Evolutionary conservation across 2,113 vertebrate species (phyloP).

Genomic region (Plotosus lineatus): DNA sequence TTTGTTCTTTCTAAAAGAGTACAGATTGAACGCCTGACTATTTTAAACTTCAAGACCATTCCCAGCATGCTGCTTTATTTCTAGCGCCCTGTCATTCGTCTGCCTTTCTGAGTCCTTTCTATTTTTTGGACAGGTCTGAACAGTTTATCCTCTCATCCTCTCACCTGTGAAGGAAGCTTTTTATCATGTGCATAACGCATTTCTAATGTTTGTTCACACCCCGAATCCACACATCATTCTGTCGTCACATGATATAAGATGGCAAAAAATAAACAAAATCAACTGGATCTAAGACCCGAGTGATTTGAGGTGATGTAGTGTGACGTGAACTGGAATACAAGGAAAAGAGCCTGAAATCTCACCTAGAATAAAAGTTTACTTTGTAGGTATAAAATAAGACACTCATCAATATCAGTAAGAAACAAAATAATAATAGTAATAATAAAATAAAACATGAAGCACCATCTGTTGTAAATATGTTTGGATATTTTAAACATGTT

Average conservation of each 20-base stretch:
- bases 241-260: conserved; percentile 35
- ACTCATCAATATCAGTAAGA: neutral
- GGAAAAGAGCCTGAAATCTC: neutral
- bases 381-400: no score
- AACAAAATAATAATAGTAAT: neutral
- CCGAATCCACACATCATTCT: conserved; percentile 66
- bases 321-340: neutral
- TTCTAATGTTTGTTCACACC: conserved; percentile 64
- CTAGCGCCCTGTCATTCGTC: conserved; percentile 52
- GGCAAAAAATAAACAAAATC: neutral
- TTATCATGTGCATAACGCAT: conserved; percentile 66
- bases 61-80: neutral
- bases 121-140: conserved; percentile 48
- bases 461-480: neutral
- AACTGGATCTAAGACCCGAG: neutral
- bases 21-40: conserved; percentile 50
- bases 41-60: conserved; percentile 36
- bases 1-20: neutral
- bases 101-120: conserved; percentile 46
- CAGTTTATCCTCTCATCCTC: conserved; percentile 47
- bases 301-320: neutral
- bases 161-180: conserved; percentile 57
- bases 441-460: neutral
- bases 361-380: no score
- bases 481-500: neutral